Base-by-base conservation (phyloP, 1,140 invertebrate genomes). In the Megalonaias nervosa region DNA sequence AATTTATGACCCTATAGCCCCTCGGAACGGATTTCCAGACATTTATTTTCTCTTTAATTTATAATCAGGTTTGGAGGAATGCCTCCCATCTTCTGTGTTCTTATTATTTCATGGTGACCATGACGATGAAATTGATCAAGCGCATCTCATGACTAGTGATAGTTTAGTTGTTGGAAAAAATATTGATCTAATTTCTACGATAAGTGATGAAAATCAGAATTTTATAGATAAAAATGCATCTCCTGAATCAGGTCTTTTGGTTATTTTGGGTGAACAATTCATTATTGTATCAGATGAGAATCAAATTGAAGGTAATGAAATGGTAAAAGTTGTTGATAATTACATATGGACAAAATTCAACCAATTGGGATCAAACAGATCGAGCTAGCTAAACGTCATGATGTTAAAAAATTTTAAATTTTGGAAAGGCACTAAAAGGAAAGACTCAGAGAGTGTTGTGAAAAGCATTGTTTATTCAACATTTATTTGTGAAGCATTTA, bases 71-170 rank as follows among this genome's bases (percentile, higher is more conserved):
- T 58, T 70, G 38, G 23, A 70, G 59, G 57, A 70, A 15, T 70
- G 68, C 31, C n/a, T 55, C 19, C 14, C 68, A 56, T 21, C 23
- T 19, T 59, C 68, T 59, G 68, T 48, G 14, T 58, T 70, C 55
- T 70, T 59, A 48, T 55, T 70, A 12, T 70, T 48, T 55, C 68
- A 70, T 57, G 55, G 59, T 48, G 48, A 70, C 26, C 26, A 26
- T 11, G 57, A 56, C n/a, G n/a, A n/a, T 15, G n/a, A 15, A 12
- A 16, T 21, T 5, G 15, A 56, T 11, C 14, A 48, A 11, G 23
- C 21, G 21, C 6, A 21, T 16, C n/a, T 57, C 13, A 26, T 48
- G 38, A 16, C 13, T 57, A 19, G 59, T 57, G 68, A 59, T n/a
- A 70, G 23, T 14, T 48, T 70, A 58, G 17, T n/a, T 70, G 48